Evolutionary conservation across 2,888 invertebrate species (phyloP), one percentile per base, ranked within the genome.

Genomic region (Microctonus hyperodae): DNA sequence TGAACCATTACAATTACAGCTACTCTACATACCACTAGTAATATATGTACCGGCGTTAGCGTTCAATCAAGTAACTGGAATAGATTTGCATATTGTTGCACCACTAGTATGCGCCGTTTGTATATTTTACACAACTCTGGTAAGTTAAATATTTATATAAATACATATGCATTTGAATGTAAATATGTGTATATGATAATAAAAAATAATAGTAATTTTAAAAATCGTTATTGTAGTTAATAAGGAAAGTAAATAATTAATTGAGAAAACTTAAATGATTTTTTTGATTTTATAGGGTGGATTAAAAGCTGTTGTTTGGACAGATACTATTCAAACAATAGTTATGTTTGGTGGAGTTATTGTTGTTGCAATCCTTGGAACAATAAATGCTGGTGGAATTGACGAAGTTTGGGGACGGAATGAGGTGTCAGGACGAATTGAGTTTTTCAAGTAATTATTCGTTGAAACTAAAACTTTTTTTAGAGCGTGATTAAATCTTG

Each of bases 41-140:
- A 90, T 96, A 69, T 95, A 95, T 81, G 95, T 95, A 4, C 95
- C 95, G 61, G 93, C 95, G 2, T 85, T 95, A 76, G 95, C 95
- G 1, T 91, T 96, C 77, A 91, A 90, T 84, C 92, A 93, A 90
- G 95, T 95, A 60, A 94, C 94, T 58, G 94, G 94, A 33, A 88
- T 94, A 68, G 90, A 92, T 75, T 86, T 94, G 33, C 94, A 94
- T 85, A 85, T 92, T 71, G 90, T 94, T 31, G 91, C 94, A 11
- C 90, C 92, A 0, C 87, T 92, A 25, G 93, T 94, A 1, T 94
- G 94, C 82, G 84, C 92, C 40, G 92, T 95, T n/a, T 95, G 95
- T 85, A 96, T 95, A 73, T 95, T 96, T 85, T 97, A 97, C 84
- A 97, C 96, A 0, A 93, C 95, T 69, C 83, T 94, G 83, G 94